Evolutionary conservation across 2,113 vertebrate genomes (phyloP), one percentile per base, ranked within the genome.

Genomic region (Gavia stellata): DNA sequence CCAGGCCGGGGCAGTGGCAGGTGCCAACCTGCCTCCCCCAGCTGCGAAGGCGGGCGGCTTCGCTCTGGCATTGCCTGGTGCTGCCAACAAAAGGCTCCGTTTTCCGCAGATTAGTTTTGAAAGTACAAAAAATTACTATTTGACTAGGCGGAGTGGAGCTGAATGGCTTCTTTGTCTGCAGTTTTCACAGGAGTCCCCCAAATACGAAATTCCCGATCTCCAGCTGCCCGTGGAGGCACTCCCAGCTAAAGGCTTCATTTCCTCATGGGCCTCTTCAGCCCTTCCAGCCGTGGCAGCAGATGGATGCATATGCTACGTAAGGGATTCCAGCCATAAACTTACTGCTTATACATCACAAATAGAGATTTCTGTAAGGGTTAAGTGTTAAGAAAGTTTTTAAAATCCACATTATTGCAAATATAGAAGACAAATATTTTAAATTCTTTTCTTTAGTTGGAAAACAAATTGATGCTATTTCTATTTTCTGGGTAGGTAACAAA

Each of bases 281-380:
- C 75, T 25, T 14, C n/a, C 62, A 40, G 70, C 63, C 4, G 6
- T 1, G 3, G 59, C 59, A 45, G 75, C 47, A 50, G 29, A 3
- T 8, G 44, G 72, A 8, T 12, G 34, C 14, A 1, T 6, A 3
- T 2, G 33, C 52, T 42, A 6, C 44, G 1, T 2, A 6, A 20
- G 36, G 33, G 73, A 18, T 25, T 67, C 63, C 31, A n/a, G 75
- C 50, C 45, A 4, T 14, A 14, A 42, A 10, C 36, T 12, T 12
- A 12, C 56, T 40, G 34, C 50, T 23, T 5, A 1, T 8, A 4
- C 5, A 5, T 42, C 12, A 24, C 29, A 58, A 31, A 24, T 1
- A 70, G 17, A n/a, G 47, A 6, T 31, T 47, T 28, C 74, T 58
- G 40, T 7, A 26, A 38, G 61, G 66, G 36, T 47, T 42, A 36